Evolutionary conservation across 53 echinoderm and acorn worm species (phyloP).

Genomic region (Henricia sp.): DNA sequence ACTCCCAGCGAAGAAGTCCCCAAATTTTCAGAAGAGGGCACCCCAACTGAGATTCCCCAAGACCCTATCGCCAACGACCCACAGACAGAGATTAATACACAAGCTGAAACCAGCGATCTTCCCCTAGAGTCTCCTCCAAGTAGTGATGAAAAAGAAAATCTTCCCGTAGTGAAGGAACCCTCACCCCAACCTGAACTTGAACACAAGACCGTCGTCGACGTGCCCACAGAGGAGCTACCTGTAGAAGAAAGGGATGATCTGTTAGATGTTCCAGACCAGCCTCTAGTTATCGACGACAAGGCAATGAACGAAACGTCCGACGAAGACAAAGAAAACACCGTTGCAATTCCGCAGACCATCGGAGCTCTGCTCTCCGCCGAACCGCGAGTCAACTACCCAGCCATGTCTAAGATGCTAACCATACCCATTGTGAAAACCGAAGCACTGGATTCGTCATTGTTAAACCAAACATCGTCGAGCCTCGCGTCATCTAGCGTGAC

Average conservation of each 20-base stretch:
- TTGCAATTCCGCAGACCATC: conserved; percentile 37
- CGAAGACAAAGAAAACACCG: conserved; percentile 49
- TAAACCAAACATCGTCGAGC: neutral
- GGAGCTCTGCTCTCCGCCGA: conserved; percentile 41
- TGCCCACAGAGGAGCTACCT: neutral
- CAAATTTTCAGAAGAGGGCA: neutral
- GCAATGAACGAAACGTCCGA: conserved; percentile 6
- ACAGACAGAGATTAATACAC: conserved; percentile 5
- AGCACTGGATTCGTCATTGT: neutral
- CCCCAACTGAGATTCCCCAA: conserved; percentile 24
- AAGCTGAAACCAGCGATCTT: neutral
- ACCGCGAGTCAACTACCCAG: conserved; percentile 25
- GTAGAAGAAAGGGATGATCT: conserved; percentile 13
- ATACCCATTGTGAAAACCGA: conserved; percentile 39
- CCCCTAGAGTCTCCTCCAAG: neutral
- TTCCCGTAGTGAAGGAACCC: neutral
- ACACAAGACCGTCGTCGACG: conserved; percentile 3
- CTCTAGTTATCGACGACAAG: conserved; percentile 57
- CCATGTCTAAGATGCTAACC: conserved; percentile 18
- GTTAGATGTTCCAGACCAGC: conserved; percentile 42
- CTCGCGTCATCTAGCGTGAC: neutral
- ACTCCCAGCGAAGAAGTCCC: conserved; percentile 3
- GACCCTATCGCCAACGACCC: neutral
- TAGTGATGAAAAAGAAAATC: neutral
- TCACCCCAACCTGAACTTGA: neutral